phyloP scores from a whole-genome alignment of 2,113 vertebrate genomes.

The human (Homo sapiens) region GRCh38 chr5:73354001-73354500 shows the following conservation, averaged over 20 bases:
- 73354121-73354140: background rate
- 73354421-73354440: background rate
- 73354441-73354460: background rate
- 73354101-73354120: background rate
- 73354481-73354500: background rate
- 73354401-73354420: background rate
- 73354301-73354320: background rate
- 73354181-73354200: background rate
- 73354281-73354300: background rate
- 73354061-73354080: background rate
- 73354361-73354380: background rate
- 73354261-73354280: background rate
- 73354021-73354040: background rate
- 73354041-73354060: background rate
- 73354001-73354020: accelerated
- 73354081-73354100: background rate
- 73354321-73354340: background rate
- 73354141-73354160: background rate
- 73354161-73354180: background rate
- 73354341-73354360: background rate
- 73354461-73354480: background rate
- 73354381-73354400: background rate
- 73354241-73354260: background rate
- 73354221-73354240: background rate
- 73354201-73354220: background rate